Base-by-base conservation (phyloP, 2,888 invertebrate species). In the Octodonta nipae region DNA sequence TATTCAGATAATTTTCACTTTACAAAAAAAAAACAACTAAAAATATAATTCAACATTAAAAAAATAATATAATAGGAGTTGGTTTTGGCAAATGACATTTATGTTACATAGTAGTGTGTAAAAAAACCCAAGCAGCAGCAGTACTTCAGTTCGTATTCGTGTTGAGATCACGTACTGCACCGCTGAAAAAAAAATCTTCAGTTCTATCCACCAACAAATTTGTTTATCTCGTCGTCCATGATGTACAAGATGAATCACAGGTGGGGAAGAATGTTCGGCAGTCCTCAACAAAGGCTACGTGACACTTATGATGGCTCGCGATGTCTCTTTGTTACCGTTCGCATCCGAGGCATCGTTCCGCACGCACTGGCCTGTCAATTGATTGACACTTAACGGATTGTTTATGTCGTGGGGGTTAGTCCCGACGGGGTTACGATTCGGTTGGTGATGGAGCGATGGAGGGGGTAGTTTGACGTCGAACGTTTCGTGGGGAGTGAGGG, bases 361-460 rank as follows among this genome's bases (percentile, higher is more conserved):
- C 30, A 58, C 53, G 45, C 63, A 63, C 55, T 80, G 79, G 47
- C 83, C 83, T 38, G 86, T 87, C 47, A 89, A 67, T 64, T 88
- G 87, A 53, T 87, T 87, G 36, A 89, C 86, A 61, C 85, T 87
- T 26, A 89, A 68, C 35, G 89, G 89, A 68, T 89, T 88, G 67
- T 89, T 89, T 44, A 84, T 79, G 66, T 89, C 88, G 49, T 86
- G 78, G 25, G 88, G 88, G 65, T 88, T 88, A 28, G 87, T 86
- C 37, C 88, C 88, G 35, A 88, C 86, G 25, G 88, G 88, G 61
- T 84, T 75, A 42, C 87, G 69, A 44, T 68, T 67, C 33, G 67
- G 65, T 34, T 51, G 62, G 49, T 49, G 63, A 50, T 60, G 58
- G 8, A 68, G 67, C 3, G 30, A 15, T 3, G 30, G 62, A 34